Percentiles rank a stretch among this genome's conserved stretches.
phyloP scores from a whole-genome alignment of 35 echinoderm and acorn worm genomes.

The Eucidaris tribuloides region DNA sequence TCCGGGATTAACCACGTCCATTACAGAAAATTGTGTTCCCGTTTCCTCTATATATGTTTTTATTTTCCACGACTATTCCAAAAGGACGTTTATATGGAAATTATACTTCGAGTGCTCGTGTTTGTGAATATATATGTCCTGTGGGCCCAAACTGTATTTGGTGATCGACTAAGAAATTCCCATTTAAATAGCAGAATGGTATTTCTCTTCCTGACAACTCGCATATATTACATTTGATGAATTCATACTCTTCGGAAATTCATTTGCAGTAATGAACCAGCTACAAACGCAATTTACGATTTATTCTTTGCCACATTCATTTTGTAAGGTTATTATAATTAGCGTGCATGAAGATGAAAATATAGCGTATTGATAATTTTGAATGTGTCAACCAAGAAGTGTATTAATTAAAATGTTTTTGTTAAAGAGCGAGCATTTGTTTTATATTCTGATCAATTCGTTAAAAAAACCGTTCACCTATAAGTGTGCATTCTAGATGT shows the following conservation, averaged over 20 bases:
- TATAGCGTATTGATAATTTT: too few species aligned
- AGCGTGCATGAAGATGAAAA: too few species aligned
- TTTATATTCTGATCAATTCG: too few species aligned
- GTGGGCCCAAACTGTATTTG: not conserved
- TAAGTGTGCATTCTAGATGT: too few species aligned
- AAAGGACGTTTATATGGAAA: slow-evolving; percentile 5
- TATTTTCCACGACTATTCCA: not conserved
- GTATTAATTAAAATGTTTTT: too few species aligned
- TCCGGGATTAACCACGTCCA: not conserved
- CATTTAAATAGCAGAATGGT: slow-evolving; percentile 29
- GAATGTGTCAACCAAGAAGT: too few species aligned
- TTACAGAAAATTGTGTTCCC: slow-evolving; percentile 28
- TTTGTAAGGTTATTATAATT: too few species aligned
- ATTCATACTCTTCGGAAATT: slow-evolving; percentile 5
- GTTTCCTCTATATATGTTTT: not conserved
- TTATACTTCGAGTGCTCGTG: not conserved
- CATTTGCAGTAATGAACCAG: too few species aligned
- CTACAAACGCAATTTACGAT: too few species aligned
- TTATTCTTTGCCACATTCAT: too few species aligned
- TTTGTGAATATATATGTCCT: slow-evolving; percentile 14
- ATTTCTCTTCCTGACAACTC: slow-evolving; percentile 1
- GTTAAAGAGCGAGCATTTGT: too few species aligned
- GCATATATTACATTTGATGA: slow-evolving; percentile 20
- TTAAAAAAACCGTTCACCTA: too few species aligned
- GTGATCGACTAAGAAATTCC: slow-evolving; percentile 17